Base-by-base conservation (phyloP, 2,888 invertebrate genomes). In the Laspeyria flexula region DNA sequence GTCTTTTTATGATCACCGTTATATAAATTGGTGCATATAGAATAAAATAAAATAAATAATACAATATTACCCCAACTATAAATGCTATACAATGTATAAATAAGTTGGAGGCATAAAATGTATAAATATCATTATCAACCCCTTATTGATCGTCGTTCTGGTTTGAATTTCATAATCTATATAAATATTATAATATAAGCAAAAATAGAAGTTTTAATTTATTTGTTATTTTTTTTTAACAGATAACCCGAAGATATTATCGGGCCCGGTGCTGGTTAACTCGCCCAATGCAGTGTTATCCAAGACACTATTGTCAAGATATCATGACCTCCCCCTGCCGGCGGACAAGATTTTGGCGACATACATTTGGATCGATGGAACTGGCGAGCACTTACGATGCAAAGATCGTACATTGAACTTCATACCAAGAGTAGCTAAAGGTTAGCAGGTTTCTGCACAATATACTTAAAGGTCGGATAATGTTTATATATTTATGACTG, bases 291-390 rank as follows among this genome's bases (percentile, higher is more conserved):
- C 97, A 68, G 95, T 95, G 62, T 90, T 97, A 48, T 96, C 96
- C 71, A 97, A 97, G 89, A 93, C 94, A 37, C 93, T 97, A 42
- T 83, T 96, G 59, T 93, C 93, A 58, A 94, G 95, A 50, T 98
- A 96, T 86, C 91, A 96, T 80, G 94, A 95, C 65, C 93, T 98
- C 63, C 96, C 97, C 0, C 92, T 96, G 55, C 96, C 97, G 6
- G 95, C 95, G 21, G 95, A 96, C 73, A 94, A 94, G 79, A 94
- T 96, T 45, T 95, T 97, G 80, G 97, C 96, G 33, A 97, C 97
- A 43, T 99, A 99, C 87, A 94, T 98, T 46, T 99, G 98, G 98
- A 97, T 99, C 73, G 98, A 99, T 80, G 98, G 98, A 21, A 96
- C 96, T 13, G 98, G 97, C 15, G 97, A 98, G 83, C 94, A 96